Evolutionary conservation across 2,888 invertebrate species (phyloP), one percentile per base, ranked within the genome.

Genomic region (Netelia melanura): DNA sequence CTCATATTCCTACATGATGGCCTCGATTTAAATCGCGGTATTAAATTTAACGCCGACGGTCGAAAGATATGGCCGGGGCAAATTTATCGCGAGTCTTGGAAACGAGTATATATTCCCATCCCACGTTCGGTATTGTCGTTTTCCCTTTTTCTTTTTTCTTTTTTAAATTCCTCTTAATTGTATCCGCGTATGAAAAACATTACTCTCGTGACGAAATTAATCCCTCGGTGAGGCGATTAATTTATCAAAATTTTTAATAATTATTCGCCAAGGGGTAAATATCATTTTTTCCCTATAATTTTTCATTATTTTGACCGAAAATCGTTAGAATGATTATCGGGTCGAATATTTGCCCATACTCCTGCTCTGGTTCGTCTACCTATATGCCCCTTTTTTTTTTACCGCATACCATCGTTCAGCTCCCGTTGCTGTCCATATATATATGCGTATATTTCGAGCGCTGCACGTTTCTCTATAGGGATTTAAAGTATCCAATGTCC

Each of bases 401-500:
- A 11, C 17, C 9, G n/a, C n/a, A n/a, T 9, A 10, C 44, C 43
- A 48, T 70, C 21, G 48, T 48, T 61, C 62, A 58, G 67, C 17
- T 77, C 58, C 44, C 21, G 43, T 17, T 71, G 23, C 21, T 21
- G n/a, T 17, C n/a, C 1, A 52, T 61, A 48, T 65, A 44, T 52
- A 23, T 25, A 43, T 43, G 21, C 58, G 5, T 9, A 21, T 54
- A 74, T 74, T 78, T 21, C n/a, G n/a, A 64, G 52, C 48, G 21
- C 56, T 81, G 52, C 80, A 54, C 77, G 64, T 79, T 78, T 76
- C 78, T 78, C 81, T 78, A 75, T 43, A 82, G 79, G 78, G 81
- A 85, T 82, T 85, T 76, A 54, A 80, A 76, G 79, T 78, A 81
- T 68, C 74, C 70, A 62, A 74, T 78, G 84, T 81, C 25, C 74